These are phyloP conservation scores for Agrochola circellaris DNA, from an alignment of 2,888 invertebrate genomes.

Conservation along the genomic window DNA sequence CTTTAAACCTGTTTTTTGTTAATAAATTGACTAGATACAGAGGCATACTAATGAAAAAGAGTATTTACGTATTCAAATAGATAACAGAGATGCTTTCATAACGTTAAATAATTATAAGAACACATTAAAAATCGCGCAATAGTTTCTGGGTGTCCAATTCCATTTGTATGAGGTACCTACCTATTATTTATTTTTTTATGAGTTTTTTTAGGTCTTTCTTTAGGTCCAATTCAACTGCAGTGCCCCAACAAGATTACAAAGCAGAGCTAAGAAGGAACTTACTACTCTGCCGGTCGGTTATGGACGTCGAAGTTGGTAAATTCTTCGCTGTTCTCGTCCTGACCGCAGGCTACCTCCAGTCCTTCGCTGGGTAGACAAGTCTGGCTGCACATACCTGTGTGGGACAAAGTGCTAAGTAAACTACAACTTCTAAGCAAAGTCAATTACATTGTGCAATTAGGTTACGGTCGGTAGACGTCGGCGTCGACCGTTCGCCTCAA, in stretches of 20 bases:
- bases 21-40: background rate
- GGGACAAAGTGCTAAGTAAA: background rate
- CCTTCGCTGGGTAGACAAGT: conserved; percentile 53
- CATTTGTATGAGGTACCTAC: background rate
- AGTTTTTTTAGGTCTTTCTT: too few relatives aligned
- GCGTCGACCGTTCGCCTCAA: background rate
- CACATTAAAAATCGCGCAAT: background rate
- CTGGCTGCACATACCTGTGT: conserved; percentile 66
- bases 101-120: background rate
- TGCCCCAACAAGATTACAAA: background rate
- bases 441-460: background rate
- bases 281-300: conserved; percentile 66
- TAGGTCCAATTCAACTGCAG: background rate
- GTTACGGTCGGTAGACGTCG: background rate
- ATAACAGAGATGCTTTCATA: background rate
- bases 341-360: conserved; percentile 73
- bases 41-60: background rate
- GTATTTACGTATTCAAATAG: background rate
- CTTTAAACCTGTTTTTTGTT: background rate
- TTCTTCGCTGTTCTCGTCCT: conserved; percentile 63
- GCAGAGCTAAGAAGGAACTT: conserved; percentile 39
- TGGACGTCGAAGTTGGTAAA: conserved; percentile 64
- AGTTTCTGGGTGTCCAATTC: background rate
- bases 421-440: background rate
- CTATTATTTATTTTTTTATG: background rate